Evolutionary conservation across 2,888 invertebrate genomes (phyloP).

Genomic region (Hydroisotoma schaefferi): DNA sequence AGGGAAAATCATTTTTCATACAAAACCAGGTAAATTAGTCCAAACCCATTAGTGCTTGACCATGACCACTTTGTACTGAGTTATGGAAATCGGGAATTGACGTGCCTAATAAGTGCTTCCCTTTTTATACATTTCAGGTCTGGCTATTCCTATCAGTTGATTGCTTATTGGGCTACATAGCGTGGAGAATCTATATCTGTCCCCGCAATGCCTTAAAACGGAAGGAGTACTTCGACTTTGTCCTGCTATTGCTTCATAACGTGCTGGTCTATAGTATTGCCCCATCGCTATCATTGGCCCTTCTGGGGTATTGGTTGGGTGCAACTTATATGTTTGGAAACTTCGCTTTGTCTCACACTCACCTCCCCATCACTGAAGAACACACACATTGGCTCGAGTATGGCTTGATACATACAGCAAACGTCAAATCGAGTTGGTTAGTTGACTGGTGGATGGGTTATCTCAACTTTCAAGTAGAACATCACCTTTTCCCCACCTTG

Average conservation of each 20-base stretch:
- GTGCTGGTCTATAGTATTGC: not conserved
- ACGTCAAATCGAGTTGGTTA: not conserved
- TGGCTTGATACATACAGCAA: not conserved
- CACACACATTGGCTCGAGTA: slow-evolving; percentile 39
- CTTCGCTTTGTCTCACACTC: slow-evolving; percentile 47
- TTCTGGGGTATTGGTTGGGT: slow-evolving; percentile 45
- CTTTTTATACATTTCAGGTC: slow-evolving; percentile 44
- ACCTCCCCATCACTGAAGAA: slow-evolving; percentile 36
- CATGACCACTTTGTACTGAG: too few relatives aligned
- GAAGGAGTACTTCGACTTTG: slow-evolving; percentile 32
- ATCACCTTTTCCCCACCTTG: slow-evolving; percentile 16
- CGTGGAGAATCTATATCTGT: slow-evolving; percentile 46
- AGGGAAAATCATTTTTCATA: not conserved
- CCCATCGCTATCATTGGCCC: slow-evolving; percentile 18
- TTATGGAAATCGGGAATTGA: too few relatives aligned
- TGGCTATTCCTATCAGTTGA: slow-evolving; percentile 42
- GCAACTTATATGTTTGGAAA: slow-evolving; percentile 48
- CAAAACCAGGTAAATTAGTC: slow-evolving; percentile 1
- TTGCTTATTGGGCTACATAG: slow-evolving; percentile 38
- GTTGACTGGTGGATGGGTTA: slow-evolving; percentile 5
- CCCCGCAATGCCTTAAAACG: slow-evolving; percentile 35
- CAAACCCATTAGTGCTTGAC: too few relatives aligned
- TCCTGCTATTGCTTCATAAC: slow-evolving; percentile 44
- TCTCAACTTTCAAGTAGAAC: slow-evolving; percentile 27
- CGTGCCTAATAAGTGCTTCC: too few relatives aligned